Evolutionary conservation across 2,113 vertebrate species (phyloP).

Genomic region (Sander lucioperca): DNA sequence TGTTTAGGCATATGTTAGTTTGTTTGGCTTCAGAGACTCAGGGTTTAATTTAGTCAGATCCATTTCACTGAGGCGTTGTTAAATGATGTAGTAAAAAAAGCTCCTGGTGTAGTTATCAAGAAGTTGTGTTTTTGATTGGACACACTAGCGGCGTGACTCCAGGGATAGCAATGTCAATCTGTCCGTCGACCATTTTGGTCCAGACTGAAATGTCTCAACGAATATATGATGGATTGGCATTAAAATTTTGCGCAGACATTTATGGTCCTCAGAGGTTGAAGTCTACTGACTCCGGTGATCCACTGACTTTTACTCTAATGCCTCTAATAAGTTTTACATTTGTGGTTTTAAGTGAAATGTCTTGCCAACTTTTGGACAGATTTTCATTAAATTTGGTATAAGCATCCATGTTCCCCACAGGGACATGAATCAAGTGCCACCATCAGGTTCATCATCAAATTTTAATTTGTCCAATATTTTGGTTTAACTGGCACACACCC

Average conservation of each 20-base stretch:
- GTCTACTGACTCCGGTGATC: not conserved
- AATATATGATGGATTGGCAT: not conserved
- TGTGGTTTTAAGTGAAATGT: not conserved
- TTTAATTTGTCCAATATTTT: not conserved
- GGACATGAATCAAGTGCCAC: not conserved
- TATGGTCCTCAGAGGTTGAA: not conserved
- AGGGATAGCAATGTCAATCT: not conserved
- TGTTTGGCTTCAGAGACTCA: conserved; percentile 12
- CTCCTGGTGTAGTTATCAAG: not conserved
- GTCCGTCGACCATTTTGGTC: not conserved
- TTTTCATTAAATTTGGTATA: not conserved
- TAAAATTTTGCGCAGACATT: not conserved
- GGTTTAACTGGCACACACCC: too few relatives aligned
- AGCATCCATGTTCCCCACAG: too few relatives aligned
- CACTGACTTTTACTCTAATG: not conserved
- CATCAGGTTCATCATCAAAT: not conserved
- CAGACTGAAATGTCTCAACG: not conserved
- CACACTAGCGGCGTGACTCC: not conserved
- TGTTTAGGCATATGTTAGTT: conserved; percentile 7
- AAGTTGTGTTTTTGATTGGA: not conserved
- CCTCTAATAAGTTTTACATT: not conserved
- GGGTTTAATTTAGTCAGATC: conserved; percentile 13
- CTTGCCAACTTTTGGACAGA: not conserved
- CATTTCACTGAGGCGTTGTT: not conserved
- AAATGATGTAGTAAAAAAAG: not conserved